A percentile compares a stretch with the other conserved stretches of the same genome.
Conservation (phyloP, 2,888 invertebrate genomes). For the Stratiomys singularior region DNA sequence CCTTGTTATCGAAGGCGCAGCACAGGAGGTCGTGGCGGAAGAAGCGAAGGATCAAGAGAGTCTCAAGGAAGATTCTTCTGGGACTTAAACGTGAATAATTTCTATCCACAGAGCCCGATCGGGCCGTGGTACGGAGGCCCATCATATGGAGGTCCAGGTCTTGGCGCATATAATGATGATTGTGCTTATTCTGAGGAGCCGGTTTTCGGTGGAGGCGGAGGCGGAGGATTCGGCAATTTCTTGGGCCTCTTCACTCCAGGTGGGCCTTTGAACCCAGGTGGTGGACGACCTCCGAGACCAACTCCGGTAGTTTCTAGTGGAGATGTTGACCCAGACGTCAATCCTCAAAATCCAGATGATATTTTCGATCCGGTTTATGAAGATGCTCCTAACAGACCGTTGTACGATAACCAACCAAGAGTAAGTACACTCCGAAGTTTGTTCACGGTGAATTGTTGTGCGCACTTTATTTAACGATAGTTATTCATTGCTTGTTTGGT, state of each 20-base stretch:
- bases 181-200: not conserved
- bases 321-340: conserved; percentile 25
- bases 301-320: conserved; percentile 10
- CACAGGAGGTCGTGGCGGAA: not conserved
- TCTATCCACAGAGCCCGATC: conserved; percentile 47
- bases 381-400: conserved; percentile 41
- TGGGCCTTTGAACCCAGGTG: conserved; percentile 57
- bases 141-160: not conserved
- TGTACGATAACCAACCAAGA: conserved; percentile 38
- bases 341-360: conserved; percentile 40
- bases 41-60: conserved; percentile 41
- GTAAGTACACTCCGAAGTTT: conserved; percentile 26
- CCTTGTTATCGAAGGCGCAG: conserved; percentile 26
- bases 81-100: conserved; percentile 63
- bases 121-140: not conserved
- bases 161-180: not conserved
- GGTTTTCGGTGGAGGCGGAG: not conserved
- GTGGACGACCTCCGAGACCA: conserved; percentile 54
- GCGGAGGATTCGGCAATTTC: conserved; percentile 57
- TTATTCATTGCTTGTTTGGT: no score
- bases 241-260: conserved; percentile 61
- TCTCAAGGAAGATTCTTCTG: conserved; percentile 62
- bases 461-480: no score
- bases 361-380: conserved; percentile 49
- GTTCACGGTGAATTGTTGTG: no score